phyloP scores from a whole-genome alignment of 2,888 invertebrate species.

The Platycheirus albimanus region DNA sequence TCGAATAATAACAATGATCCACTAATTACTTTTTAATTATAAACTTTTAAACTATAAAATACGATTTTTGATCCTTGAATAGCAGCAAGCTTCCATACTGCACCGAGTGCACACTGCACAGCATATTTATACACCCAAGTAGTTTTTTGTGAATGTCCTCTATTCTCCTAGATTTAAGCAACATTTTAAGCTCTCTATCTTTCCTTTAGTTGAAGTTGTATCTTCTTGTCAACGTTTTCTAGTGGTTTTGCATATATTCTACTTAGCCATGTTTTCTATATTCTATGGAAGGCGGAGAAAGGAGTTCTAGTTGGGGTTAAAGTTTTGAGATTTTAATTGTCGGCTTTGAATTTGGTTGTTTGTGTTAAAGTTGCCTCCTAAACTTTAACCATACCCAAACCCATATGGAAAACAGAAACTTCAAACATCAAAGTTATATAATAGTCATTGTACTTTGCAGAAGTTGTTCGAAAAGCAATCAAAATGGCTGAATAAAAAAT shows the following conservation, averaged over 20 bases:
- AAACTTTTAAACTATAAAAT: constrained; percentile 56
- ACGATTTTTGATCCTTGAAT: constrained; percentile 35
- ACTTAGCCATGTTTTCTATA: neutral
- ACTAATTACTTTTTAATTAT: constrained; percentile 70
- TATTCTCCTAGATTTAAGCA: too few species aligned
- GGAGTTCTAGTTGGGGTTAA: neutral
- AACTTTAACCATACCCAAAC: neutral
- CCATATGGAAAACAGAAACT: neutral
- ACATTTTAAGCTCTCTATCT: neutral
- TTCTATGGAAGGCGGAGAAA: neutral
- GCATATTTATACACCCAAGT: too few species aligned
- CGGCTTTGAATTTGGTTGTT: neutral
- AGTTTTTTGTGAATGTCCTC: too few species aligned
- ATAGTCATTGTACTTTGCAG: too few species aligned
- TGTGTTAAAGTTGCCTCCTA: neutral
- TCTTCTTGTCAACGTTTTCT: neutral
- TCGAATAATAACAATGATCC: constrained; percentile 50
- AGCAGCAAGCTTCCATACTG: constrained; percentile 1
- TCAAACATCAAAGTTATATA: too few species aligned
- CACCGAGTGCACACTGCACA: too few species aligned
- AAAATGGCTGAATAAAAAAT: too few species aligned
- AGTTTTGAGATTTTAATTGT: neutral
- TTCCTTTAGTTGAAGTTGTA: neutral
- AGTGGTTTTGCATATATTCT: neutral
- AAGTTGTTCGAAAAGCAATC: too few species aligned